Evolutionary conservation across 2,888 invertebrate genomes (phyloP).

Genomic region (Drosophila rellima): DNA sequence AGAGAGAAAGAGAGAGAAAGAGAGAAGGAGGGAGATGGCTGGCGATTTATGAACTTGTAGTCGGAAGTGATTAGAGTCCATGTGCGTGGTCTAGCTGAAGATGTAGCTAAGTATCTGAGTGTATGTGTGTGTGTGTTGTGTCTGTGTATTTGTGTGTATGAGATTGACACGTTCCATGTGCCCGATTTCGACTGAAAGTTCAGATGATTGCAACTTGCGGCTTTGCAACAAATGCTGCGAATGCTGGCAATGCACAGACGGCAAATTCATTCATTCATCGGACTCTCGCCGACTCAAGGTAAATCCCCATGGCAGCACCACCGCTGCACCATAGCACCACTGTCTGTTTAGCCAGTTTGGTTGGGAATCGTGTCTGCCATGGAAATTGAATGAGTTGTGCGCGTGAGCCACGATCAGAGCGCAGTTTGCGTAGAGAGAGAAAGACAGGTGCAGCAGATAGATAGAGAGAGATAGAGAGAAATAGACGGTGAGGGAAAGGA

Average conservation of each 20-base stretch:
- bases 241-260: conserved; percentile 61
- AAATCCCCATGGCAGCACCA: conserved; percentile 25
- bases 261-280: conserved; percentile 75
- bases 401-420: conserved; percentile 77
- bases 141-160: conserved; percentile 52
- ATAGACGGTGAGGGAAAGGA: too few species aligned
- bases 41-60: conserved; percentile 73
- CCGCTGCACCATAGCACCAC: conserved; percentile 4
- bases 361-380: conserved; percentile 73
- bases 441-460: conserved; percentile 10
- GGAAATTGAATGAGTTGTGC: conserved; percentile 81
- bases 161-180: conserved; percentile 78
- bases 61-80: conserved; percentile 75
- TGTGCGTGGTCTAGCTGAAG: conserved; percentile 34
- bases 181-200: conserved; percentile 57
- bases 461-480: background rate
- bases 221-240: conserved; percentile 42
- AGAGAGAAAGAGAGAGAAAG: background rate
- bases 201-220: conserved; percentile 46
- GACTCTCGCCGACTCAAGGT: conserved; percentile 28
- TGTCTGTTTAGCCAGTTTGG: conserved; percentile 21
- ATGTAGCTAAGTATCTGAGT: background rate
- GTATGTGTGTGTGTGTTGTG: conserved; percentile 32
- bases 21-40: conserved; percentile 11
- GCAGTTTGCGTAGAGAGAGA: conserved; percentile 42